A percentile compares a stretch with the other conserved stretches of the same genome.
These are phyloP conservation scores for Trogon melanurus DNA, from an alignment of 2,113 vertebrate genomes.

Conservation along the genomic window DNA sequence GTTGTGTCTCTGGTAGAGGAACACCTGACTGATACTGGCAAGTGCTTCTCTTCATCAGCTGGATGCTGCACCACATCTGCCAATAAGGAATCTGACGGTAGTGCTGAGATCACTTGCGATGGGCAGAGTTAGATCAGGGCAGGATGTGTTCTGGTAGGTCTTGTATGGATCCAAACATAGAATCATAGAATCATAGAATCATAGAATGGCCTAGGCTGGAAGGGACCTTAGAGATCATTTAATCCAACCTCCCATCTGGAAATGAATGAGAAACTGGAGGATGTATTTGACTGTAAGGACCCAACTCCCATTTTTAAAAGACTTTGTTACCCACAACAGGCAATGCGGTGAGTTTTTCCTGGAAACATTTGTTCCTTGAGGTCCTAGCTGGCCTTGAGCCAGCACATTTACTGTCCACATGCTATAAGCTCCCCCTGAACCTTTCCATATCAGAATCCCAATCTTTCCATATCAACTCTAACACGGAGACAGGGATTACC, in stretches of 20 bases:
- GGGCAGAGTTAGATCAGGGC: not conserved
- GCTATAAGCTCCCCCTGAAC: not conserved
- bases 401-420: fast-evolving
- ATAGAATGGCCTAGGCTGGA: too few species aligned
- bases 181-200: too few species aligned
- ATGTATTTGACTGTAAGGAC: not conserved
- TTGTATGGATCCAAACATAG: not conserved
- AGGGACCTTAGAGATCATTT: too few species aligned
- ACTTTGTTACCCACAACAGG: not conserved
- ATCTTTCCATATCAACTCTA: not conserved
- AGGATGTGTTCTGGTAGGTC: not conserved
- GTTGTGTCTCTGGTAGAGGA: not conserved
- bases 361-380: not conserved
- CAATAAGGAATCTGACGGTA: not conserved
- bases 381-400: not conserved
- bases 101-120: not conserved
- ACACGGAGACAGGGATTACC: not conserved
- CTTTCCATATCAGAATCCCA: not conserved
- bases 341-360: not conserved
- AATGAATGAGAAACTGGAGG: not conserved
- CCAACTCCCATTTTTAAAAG: not conserved
- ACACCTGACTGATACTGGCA: not conserved
- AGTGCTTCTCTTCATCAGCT: not conserved
- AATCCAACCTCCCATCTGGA: too few species aligned
- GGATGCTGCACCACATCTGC: not conserved